Base-by-base conservation (phyloP, 2,888 invertebrate genomes). In the Gasteruption jaculator region DNA sequence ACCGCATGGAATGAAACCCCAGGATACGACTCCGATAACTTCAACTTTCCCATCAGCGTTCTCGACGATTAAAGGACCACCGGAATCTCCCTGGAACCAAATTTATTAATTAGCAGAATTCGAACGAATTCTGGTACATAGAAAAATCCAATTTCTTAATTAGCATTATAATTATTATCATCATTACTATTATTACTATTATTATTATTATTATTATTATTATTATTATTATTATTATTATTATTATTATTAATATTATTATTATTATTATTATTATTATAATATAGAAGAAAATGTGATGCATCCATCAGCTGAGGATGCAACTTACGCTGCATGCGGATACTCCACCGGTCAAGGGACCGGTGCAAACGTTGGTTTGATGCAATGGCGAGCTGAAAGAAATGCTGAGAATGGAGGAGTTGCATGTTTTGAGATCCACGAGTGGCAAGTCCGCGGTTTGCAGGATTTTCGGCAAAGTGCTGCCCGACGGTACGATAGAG, bases 21-120 rank as follows among this genome's bases (percentile, higher is more conserved):
- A 48, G 71, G 77, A 59, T 80, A 85, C 68, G 64, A 74, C 45
- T 73, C 80, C 53, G 67, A 77, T 2, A 80, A 87, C 63, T 83
- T 86, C 73, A 75, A 81, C 54, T 74, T 82, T 50, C 75, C 79
- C 41, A 76, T 78, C 15, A 82, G 83, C 2, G 6, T 6, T 26
- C 3, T 4, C 22, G 10, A 4, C 3, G 7, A 36, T 75, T 10
- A 77, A 44, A 0, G 77, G 76, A 2, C 77, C 77, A 2, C 77
- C 77, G 0, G 76, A 76, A 43, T 77, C 77, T 36, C 76, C 77
- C 77, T 77, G 58, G 2, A 63, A 59, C 22, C 4, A 25, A 41
- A 15, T 6, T 7, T 29, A 18, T 5, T 10, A 21, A 34, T 16
- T 27, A 36, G n/a, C n/a, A n/a, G n/a, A n/a, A n/a, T n/a, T n/a